phyloP scores from a whole-genome alignment of 2,888 invertebrate species.

The Sarcophaga caerulescens region DNA sequence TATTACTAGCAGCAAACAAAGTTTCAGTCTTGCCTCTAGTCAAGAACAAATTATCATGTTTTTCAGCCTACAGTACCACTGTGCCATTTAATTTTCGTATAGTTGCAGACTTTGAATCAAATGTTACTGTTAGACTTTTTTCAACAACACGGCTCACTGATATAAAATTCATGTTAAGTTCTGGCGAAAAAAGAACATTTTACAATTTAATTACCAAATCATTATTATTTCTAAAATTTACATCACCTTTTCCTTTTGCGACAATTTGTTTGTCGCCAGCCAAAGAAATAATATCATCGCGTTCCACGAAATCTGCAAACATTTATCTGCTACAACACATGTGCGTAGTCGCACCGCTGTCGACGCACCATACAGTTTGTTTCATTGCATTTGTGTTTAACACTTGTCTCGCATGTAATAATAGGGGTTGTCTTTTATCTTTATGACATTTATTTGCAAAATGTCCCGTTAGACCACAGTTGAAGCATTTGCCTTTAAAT shows the following conservation, averaged over 20 bases:
- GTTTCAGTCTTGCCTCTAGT: neutral
- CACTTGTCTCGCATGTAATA: neutral
- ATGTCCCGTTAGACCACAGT: slow-evolving; percentile 32
- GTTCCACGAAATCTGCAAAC: slow-evolving; percentile 31
- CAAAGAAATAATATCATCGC: slow-evolving; percentile 6
- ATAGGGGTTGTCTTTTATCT: slow-evolving; percentile 19
- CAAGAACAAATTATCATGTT: slow-evolving; percentile 33
- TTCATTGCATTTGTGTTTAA: neutral
- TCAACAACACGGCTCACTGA: slow-evolving; percentile 42
- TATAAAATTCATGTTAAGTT: slow-evolving; percentile 39
- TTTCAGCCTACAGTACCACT: neutral
- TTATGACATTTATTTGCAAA: slow-evolving; percentile 24
- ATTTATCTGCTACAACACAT: slow-evolving; percentile 32
- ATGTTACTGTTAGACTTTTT: slow-evolving; percentile 21
- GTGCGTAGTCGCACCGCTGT: slow-evolving; percentile 41
- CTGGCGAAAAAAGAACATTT: slow-evolving; percentile 43
- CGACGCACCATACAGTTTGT: slow-evolving; percentile 15
- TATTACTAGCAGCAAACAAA: neutral
- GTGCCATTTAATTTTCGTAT: neutral
- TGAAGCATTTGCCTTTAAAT: slow-evolving; percentile 17
- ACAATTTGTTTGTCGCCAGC: slow-evolving; percentile 28
- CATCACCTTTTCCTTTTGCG: slow-evolving; percentile 32
- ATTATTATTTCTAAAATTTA: neutral
- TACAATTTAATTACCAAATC: slow-evolving; percentile 2
- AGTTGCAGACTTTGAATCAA: slow-evolving; percentile 17